Conservation (phyloP, 2,113 vertebrate species). For the Sardina pilchardus region DNA sequence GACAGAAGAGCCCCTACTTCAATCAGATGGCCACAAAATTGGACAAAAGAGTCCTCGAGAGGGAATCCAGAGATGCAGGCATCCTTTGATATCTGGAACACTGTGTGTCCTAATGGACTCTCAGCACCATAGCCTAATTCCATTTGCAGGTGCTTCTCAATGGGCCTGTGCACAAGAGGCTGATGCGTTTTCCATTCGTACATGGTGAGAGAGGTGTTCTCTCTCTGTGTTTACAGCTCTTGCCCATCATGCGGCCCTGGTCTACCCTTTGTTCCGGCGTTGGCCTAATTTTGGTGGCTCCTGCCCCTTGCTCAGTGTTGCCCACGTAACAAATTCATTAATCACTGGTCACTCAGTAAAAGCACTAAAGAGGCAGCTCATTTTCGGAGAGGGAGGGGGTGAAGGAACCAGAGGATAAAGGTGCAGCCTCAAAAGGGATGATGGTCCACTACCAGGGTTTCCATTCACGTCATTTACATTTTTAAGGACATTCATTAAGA, state of each 20-base stretch:
- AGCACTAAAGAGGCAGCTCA: neutral
- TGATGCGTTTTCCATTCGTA: neutral
- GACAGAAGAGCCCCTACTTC: neutral
- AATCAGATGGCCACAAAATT: neutral
- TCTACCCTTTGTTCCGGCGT: neutral
- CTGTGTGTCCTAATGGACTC: neutral
- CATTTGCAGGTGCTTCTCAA: neutral
- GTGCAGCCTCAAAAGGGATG: neutral
- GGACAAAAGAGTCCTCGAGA: neutral
- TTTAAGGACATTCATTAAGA: neutral
- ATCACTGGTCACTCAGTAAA: neutral
- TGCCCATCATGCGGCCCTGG: neutral
- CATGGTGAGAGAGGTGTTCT: neutral
- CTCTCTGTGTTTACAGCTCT: neutral
- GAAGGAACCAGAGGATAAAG: neutral
- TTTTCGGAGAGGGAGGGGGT: constrained; percentile 15
- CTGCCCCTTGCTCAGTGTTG: neutral
- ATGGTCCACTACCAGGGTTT: neutral
- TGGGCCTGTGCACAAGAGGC: neutral
- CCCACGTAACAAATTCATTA: neutral
- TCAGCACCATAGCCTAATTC: neutral
- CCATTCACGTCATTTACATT: neutral
- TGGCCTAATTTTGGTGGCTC: neutral
- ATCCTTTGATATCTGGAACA: neutral
- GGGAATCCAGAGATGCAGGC: neutral